Evolutionary conservation across 2,113 vertebrate species (phyloP).

Genomic region (Bos indicus): DNA sequence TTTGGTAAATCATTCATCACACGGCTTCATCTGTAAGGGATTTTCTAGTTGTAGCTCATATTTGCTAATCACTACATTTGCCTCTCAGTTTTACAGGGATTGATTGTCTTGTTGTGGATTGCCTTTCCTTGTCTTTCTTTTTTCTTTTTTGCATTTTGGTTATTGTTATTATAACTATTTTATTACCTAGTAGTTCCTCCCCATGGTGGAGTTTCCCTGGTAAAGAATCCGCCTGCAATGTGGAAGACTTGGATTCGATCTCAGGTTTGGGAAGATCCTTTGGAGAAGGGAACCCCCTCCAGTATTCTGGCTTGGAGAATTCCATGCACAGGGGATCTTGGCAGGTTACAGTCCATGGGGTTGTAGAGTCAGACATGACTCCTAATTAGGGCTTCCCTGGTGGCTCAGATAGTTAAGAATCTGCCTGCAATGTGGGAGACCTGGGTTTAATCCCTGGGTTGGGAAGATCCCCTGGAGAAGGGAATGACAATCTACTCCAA

Average conservation of each 20-base stretch:
- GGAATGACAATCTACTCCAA: not conserved
- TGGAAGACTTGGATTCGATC: not conserved
- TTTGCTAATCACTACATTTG: not conserved
- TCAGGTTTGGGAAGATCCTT: not conserved
- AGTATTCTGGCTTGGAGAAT: not conserved
- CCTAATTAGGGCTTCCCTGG: not conserved
- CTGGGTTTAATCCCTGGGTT: not conserved
- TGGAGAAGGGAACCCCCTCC: not conserved
- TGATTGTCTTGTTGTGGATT: not conserved
- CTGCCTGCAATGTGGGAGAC: not conserved
- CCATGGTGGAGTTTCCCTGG: not conserved
- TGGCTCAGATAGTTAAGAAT: not conserved
- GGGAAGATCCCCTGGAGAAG: not conserved
- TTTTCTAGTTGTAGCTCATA: not conserved
- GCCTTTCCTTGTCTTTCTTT: not conserved
- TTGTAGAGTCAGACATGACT: not conserved
- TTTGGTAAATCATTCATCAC: conserved; percentile 23
- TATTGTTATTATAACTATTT: conserved; percentile 20
- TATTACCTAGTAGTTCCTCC: conserved; percentile 17
- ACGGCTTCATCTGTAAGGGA: not conserved
- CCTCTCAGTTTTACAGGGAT: not conserved
- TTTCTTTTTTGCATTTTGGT: not conserved
- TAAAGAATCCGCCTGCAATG: not conserved
- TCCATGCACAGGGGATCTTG: not conserved
- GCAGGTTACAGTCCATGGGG: not conserved